These are phyloP conservation scores for Geotrupes spiniger DNA, from an alignment of 2,888 invertebrate species.

Conservation along the genomic window DNA sequence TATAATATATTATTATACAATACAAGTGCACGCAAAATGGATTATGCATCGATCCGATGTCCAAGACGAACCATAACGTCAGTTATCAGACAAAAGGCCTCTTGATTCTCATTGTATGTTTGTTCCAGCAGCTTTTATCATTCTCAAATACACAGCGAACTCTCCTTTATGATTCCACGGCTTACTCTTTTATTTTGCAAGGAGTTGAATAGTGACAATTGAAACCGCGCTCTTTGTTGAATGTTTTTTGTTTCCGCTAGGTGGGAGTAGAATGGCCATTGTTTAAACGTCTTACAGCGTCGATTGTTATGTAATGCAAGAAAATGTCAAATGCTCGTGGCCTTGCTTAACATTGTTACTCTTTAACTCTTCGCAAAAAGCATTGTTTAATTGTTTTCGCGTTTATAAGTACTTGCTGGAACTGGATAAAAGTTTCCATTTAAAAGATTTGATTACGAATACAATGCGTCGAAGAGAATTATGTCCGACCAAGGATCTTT, in stretches of 20 bases:
- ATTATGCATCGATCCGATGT: conserved; percentile 39
- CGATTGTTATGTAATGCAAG: conserved; percentile 45
- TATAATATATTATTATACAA: conserved; percentile 8
- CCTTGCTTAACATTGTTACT: conserved; percentile 33
- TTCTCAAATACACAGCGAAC: conserved; percentile 43
- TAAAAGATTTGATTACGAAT: conserved; percentile 21
- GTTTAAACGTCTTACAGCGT: conserved; percentile 46
- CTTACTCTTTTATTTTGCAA: conserved; percentile 45
- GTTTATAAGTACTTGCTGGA: conserved; percentile 18
- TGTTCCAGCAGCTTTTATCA: conserved; percentile 47
- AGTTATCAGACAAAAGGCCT: conserved; percentile 45
- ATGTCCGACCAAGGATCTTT: conserved; percentile 2
- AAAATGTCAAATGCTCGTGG: conserved; percentile 41
- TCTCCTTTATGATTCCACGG: conserved; percentile 43
- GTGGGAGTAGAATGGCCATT: conserved; percentile 46
- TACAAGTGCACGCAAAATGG: conserved; percentile 27
- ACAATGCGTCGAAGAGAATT: conserved; percentile 18
- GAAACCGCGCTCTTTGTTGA: conserved; percentile 46
- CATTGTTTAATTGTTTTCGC: conserved; percentile 24
- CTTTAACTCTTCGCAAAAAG: conserved; percentile 21
- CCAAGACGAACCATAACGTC: conserved; percentile 41
- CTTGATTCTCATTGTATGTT: conserved; percentile 47
- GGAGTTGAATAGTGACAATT: conserved; percentile 48
- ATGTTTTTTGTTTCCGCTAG: conserved; percentile 47
- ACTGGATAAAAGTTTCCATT: conserved; percentile 14